Evolutionary conservation across 2,113 vertebrate species (phyloP).

Genomic region (Microtus richardsoni): DNA sequence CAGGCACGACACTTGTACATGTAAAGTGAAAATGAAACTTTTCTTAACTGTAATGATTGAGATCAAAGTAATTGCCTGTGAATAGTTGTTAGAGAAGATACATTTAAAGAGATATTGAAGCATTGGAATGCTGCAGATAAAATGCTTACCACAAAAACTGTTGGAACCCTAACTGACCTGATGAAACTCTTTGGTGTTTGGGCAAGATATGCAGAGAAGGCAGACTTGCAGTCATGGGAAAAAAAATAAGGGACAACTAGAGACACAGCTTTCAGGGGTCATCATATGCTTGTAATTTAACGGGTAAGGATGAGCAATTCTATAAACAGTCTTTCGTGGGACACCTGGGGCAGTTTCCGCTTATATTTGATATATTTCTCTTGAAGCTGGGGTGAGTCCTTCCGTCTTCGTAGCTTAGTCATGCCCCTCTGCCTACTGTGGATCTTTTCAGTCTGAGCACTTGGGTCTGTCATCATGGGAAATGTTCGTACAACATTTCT

Average conservation of each 20-base stretch:
- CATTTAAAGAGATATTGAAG: not conserved
- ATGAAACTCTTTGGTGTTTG: not conserved
- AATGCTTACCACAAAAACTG: not conserved
- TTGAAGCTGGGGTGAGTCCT: not conserved
- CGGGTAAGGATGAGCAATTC: not conserved
- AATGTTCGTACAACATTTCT: not conserved
- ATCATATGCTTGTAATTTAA: not conserved
- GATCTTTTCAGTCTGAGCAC: not conserved
- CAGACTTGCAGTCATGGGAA: not conserved
- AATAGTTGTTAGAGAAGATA: not conserved
- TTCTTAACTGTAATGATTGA: not conserved
- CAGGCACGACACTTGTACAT: no score
- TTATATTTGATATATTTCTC: not conserved
- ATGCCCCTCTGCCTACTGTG: accelerated
- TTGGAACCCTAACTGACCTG: not conserved
- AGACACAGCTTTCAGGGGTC: not conserved
- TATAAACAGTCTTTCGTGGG: not conserved
- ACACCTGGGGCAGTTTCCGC: not conserved
- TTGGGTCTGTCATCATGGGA: not conserved
- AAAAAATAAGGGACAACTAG: not conserved
- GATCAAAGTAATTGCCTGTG: not conserved
- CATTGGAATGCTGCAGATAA: not conserved
- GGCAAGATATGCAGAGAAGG: not conserved
- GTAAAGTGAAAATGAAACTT: not conserved
- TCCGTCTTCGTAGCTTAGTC: no score